Percentiles rank a stretch among this genome's conserved stretches.
Conservation (phyloP, 2,797 vertebrate species). For the Hemibagrus guttatus region DNA sequence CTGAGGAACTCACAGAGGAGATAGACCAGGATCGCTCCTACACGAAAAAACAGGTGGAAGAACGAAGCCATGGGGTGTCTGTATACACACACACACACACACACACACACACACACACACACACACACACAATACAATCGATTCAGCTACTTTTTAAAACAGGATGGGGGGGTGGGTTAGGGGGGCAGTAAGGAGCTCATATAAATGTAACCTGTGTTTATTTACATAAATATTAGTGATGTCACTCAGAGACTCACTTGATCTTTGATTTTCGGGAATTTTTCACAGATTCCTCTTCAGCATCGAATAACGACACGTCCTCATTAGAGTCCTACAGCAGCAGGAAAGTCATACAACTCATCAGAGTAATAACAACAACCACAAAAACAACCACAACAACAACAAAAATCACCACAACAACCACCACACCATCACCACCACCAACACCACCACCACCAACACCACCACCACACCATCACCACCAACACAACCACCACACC, state of each 20-base stretch:
- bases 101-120: background rate
- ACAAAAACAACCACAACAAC: background rate
- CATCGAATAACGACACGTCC: conserved; percentile 92
- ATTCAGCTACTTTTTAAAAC: too few relatives aligned
- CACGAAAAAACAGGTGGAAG: conserved; percentile 94
- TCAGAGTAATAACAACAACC: background rate
- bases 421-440: too few relatives aligned
- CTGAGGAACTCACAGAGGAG: conserved; percentile 84
- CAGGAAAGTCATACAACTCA: background rate
- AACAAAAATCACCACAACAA: too few relatives aligned
- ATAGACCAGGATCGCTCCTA: conserved; percentile 84
- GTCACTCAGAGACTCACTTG: conserved; percentile 75
- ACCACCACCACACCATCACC: too few relatives aligned
- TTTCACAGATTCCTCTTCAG: conserved; percentile 79
- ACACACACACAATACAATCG: background rate
- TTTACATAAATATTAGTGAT: background rate
- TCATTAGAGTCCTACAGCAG: conserved; percentile 83
- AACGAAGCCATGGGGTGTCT: conserved; percentile 54
- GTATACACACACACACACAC: background rate
- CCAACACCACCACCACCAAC: too few relatives aligned
- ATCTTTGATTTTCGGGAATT: conserved; percentile 73
- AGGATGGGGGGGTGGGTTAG: too few relatives aligned
- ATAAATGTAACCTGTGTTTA: too few relatives aligned
- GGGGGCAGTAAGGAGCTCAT: background rate
- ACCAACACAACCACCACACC: too few relatives aligned